These are phyloP conservation scores for Phyllotreta striolata DNA, from an alignment of 2,888 invertebrate species.

Conservation along the genomic window DNA sequence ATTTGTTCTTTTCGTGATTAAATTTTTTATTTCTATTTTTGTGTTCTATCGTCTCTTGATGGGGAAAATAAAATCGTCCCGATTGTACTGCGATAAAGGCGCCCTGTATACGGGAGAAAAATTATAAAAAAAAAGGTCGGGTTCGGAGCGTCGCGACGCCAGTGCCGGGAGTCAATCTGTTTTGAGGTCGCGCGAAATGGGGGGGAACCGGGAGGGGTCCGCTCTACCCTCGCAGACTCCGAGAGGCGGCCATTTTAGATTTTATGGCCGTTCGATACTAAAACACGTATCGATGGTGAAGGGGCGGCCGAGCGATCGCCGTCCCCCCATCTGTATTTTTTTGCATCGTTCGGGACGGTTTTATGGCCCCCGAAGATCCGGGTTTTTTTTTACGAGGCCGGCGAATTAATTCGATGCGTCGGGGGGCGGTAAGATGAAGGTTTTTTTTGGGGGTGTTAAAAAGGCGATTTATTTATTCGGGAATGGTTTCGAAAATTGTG, in stretches of 20 bases:
- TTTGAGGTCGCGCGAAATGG: conserved; percentile 33
- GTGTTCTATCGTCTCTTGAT: too few relatives aligned
- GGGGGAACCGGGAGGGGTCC: conserved; percentile 41
- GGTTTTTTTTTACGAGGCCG: conserved; percentile 3
- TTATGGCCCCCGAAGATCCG: conserved; percentile 24
- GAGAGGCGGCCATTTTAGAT: conserved; percentile 61
- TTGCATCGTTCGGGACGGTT: too few relatives aligned
- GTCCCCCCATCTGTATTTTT: too few relatives aligned
- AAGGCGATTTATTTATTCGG: conserved; percentile 23
- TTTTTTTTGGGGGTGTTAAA: conserved; percentile 2
- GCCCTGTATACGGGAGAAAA: neutral
- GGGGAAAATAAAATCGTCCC: too few relatives aligned
- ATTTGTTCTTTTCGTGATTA: too few relatives aligned
- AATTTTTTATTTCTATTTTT: too few relatives aligned
- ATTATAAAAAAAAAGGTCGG: neutral
- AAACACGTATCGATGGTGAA: conserved; percentile 56
- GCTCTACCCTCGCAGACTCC: conserved; percentile 40
- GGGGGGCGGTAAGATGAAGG: neutral
- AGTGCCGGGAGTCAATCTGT: conserved; percentile 27
- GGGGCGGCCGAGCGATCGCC: conserved; percentile 29
- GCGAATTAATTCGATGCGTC: too few relatives aligned
- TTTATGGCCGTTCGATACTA: conserved; percentile 63
- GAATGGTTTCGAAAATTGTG: conserved; percentile 19
- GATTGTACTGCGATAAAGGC: too few relatives aligned
- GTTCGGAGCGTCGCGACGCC: conserved; percentile 25